Conservation (phyloP, 2,888 invertebrate genomes). For the Rhimphoctona megacephalus region DNA sequence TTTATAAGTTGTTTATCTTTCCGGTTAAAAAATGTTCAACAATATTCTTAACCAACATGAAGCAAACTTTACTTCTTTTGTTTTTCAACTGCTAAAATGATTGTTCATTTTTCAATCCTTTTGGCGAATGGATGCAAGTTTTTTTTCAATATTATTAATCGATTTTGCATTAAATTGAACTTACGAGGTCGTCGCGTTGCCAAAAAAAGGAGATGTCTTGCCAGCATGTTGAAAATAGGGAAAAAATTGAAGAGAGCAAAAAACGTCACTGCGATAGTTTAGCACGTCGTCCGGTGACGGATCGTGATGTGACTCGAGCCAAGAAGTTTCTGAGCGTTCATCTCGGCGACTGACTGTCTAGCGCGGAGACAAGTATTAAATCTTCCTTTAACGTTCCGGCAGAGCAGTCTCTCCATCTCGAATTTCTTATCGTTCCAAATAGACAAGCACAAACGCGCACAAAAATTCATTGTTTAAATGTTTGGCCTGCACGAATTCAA, state of each 20-base stretch:
- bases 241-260: slow-evolving; percentile 13
- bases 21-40: not conserved
- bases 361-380: slow-evolving; percentile 74
- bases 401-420: slow-evolving; percentile 34
- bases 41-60: not conserved
- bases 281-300: slow-evolving; percentile 41
- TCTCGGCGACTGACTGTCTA: slow-evolving; percentile 82
- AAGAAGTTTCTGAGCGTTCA: slow-evolving; percentile 46
- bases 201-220: slow-evolving; percentile 82
- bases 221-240: slow-evolving; percentile 78
- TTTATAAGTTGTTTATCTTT: not conserved
- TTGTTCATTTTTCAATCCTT: not conserved
- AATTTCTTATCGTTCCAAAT: slow-evolving; percentile 69
- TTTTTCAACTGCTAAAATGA: not conserved
- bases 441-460: slow-evolving; percentile 4
- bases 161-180: slow-evolving; percentile 69
- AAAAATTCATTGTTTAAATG: not conserved
- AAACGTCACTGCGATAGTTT: slow-evolving; percentile 20
- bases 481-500: not conserved
- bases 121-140: not conserved
- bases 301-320: slow-evolving; percentile 36
- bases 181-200: slow-evolving; percentile 83
- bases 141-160: not conserved
- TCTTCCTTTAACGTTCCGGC: slow-evolving; percentile 28
- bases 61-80: not conserved